phyloP scores from a whole-genome alignment of 2,113 vertebrate genomes.

The Protobothrops mucrosquamatus region DNA sequence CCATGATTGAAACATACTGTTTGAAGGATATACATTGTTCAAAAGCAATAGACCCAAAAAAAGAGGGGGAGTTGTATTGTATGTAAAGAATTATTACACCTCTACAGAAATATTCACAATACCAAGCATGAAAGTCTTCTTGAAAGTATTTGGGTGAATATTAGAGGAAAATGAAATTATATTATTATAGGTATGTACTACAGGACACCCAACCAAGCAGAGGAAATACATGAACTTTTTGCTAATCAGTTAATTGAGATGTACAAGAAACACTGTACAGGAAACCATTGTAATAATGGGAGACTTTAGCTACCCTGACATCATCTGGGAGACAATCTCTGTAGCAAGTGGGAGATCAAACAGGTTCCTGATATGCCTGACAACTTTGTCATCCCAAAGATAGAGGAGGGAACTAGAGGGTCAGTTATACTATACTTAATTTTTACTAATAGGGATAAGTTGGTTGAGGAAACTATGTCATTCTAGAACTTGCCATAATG shows the following conservation, averaged over 20 bases:
- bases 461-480: not conserved
- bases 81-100: not conserved
- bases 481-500: not conserved
- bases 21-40: not conserved
- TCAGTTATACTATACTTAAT: not conserved
- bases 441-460: not conserved
- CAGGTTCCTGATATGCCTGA: not conserved
- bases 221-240: not conserved
- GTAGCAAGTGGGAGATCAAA: not conserved
- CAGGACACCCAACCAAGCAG: not conserved
- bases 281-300: not conserved
- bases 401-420: not conserved
- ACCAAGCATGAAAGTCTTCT: not conserved
- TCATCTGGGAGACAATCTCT: not conserved
- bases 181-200: not conserved
- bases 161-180: not conserved
- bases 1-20: not conserved
- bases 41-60: not conserved
- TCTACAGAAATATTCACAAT: not conserved
- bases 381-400: not conserved
- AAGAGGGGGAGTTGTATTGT: not conserved
- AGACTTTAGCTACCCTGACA: not conserved
- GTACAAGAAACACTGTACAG: not conserved
- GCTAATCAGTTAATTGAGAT: not conserved
- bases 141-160: not conserved